Evolutionary conservation across 2,888 invertebrate species (phyloP).

Genomic region (Itoplectis maculator): DNA sequence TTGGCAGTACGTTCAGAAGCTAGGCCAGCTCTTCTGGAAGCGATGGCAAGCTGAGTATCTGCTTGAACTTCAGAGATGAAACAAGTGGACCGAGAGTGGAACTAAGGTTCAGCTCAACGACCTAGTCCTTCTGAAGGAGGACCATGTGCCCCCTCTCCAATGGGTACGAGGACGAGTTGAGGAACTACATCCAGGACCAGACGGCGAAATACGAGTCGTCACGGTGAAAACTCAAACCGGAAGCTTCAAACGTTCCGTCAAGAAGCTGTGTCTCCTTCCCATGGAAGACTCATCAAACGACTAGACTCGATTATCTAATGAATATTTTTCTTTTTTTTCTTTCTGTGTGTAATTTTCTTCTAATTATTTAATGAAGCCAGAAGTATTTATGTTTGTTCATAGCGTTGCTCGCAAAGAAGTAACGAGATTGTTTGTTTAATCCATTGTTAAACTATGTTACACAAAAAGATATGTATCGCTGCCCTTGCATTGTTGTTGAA

Average conservation of each 20-base stretch:
- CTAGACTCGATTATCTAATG: constrained; percentile 1
- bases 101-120: no score
- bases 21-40: constrained; percentile 57
- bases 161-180: constrained; percentile 75
- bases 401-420: neutral
- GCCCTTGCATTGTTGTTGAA: neutral
- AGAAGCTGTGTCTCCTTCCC: neutral
- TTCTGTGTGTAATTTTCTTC: no score
- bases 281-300: neutral
- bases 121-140: constrained; percentile 76
- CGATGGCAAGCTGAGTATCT: constrained; percentile 51
- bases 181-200: constrained; percentile 73
- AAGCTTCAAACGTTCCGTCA: no score
- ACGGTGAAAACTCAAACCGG: no score
- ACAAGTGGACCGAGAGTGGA: no score
- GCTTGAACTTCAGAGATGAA: neutral
- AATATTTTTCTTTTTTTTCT: no score
- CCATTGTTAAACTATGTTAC: neutral
- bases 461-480: neutral
- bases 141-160: constrained; percentile 72
- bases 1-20: no score
- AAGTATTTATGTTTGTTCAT: neutral
- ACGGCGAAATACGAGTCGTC: no score
- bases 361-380: neutral
- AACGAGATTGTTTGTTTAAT: neutral